Evolutionary conservation across 2,888 invertebrate species (phyloP), one percentile per base, ranked within the genome.

Genomic region (Lycophotia porphyrea): DNA sequence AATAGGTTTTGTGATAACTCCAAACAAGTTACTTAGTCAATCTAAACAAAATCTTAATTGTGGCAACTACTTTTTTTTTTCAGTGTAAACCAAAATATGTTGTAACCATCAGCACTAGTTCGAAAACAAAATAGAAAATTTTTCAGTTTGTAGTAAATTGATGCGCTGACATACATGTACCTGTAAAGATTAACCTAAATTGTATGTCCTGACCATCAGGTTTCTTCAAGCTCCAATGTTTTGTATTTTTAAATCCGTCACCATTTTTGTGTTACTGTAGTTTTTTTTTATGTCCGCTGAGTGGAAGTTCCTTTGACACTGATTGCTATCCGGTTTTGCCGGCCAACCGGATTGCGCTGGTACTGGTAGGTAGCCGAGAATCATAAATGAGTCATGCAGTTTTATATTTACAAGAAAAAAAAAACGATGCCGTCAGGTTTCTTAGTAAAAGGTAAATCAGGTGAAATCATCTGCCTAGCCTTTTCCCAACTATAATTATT

Each of bases 331-430:
- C 73, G 79, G 86, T 82, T 82, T 82, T 67, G 34, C 55, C 15
- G 15, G 7, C 18, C 69, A 82, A 83, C 83, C 71, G 68, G 86
- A 78, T 71, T 85, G 71, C 39, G 47, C 73, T 82, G 71, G 74
- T n/a, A n/a, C n/a, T n/a, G n/a, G n/a, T n/a, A n/a, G n/a, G n/a
- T 85, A 82, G 58, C 71, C 65, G 69, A 85, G 67, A 74, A 65
- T 67, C 42, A 39, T 47, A 60, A 49, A 66, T 83, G 86, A 83
- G 61, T 83, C 85, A 85, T 72, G 42, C 18, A 7, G 36, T 42
- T 15, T 69, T 68, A 42, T 27, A 11, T 66, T 61, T 27, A 31
- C 42, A 63, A 60, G 9, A 49, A 44, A 71, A 36, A 44, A 71
- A 36, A 52, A 31, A 15, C 0, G 4, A 69, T 65, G 34, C 42